phyloP scores from a whole-genome alignment of 2,797 vertebrate genomes.

The Pseudotriccus pelzelni region DNA sequence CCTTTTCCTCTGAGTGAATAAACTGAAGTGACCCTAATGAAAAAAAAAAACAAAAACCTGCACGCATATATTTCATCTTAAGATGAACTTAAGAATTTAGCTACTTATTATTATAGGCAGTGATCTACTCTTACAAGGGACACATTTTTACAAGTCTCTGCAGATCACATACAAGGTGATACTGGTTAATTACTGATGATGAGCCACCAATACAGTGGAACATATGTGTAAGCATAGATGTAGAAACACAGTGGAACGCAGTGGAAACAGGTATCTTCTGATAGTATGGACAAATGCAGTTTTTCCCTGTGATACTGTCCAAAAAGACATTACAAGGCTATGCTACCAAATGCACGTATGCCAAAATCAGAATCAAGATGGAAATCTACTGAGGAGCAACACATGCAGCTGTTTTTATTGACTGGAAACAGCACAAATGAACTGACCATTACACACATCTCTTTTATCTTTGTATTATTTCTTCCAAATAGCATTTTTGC shows the following conservation, averaged over 20 bases:
- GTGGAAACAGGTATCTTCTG: background rate
- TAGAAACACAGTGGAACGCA: background rate
- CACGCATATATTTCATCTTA: background rate
- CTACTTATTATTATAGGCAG: fast-evolving
- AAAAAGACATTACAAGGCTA: background rate
- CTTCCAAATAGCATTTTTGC: background rate
- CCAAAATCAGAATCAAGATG: background rate
- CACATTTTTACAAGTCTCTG: background rate
- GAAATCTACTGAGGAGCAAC: background rate
- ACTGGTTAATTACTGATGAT: background rate
- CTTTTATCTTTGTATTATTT: background rate
- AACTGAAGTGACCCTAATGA: background rate
- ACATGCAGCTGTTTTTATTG: background rate
- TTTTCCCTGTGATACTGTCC: background rate
- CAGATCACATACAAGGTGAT: background rate
- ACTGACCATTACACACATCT: background rate
- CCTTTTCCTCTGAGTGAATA: background rate
- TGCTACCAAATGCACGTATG: background rate
- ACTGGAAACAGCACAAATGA: background rate
- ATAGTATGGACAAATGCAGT: background rate
- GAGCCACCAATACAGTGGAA: background rate
- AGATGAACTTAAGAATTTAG: background rate
- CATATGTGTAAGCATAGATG: too few relatives aligned
- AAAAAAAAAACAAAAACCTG: background rate
- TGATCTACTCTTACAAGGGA: background rate